Base-by-base conservation (phyloP, 1,140 invertebrate genomes). In the Eciton burchellii region DNA sequence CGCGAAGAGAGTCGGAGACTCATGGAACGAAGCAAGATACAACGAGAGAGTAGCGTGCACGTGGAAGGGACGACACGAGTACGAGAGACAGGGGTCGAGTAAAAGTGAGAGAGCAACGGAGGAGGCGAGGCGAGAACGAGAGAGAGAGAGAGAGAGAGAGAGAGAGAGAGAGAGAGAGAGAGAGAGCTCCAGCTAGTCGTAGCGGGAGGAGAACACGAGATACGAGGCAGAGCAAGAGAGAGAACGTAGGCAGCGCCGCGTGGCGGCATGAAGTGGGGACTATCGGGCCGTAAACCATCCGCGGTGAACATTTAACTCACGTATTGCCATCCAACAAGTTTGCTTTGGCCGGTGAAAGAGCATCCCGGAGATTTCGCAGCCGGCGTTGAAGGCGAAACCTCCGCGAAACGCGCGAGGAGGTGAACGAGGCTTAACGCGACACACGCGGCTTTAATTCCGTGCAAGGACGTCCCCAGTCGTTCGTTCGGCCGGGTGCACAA, bases 241-340 rank as follows among this genome's bases (percentile, higher is more conserved):
- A 88, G 86, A 90, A 89, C 90, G 91, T 57, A 91, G 92, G 91
- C 93, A 94, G 93, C 93, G 93, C 93, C 93, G 93, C 93, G 92
- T 93, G 92, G 93, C 90, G 93, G 93, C 86, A 79, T 87, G 90
- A 93, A 91, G 92, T 93, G 92, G 93, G 92, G 93, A 94, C 93
- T 93, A 93, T 93, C 92, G 93, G 93, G 93, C 93, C 93, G 93
- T 93, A 94, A 94, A 94, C 93, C 93, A 94, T 94, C 92, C 93
- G 92, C 93, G 93, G 93, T 91, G 91, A 94, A 94, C 93, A 94
- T 94, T 94, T 94, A 94, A 94, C 94, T 94, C 94, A 94, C 94
- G 94, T 94, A 94, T 94, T 94, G 93, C 94, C 93, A 94, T 94
- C 93, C 92, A 93, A 94, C 93, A 93, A 94, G 94, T 94, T 94